Percentiles rank a stretch among this genome's conserved stretches.
Evolutionary conservation across 2,888 invertebrate species (phyloP).

Genomic region (Tachina lurida): DNA sequence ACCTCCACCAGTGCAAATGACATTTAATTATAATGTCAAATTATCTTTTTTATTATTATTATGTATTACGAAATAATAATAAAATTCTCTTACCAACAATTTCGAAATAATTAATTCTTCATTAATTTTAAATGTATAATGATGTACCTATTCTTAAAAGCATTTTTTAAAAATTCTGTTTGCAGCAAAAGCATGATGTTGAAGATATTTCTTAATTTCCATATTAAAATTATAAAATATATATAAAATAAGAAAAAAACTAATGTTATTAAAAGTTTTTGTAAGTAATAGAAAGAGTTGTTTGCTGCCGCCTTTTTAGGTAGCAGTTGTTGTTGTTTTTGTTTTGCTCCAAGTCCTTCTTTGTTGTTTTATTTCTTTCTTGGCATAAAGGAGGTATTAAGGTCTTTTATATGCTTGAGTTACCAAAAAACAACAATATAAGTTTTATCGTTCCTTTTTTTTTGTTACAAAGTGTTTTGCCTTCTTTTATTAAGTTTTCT

Average conservation of each 20-base stretch:
- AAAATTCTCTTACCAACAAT: too few relatives aligned
- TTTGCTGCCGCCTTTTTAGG: neutral
- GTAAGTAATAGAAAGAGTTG: slow-evolving; percentile 36
- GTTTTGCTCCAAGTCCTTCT: neutral
- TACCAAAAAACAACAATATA: slow-evolving; percentile 49
- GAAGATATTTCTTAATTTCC: neutral
- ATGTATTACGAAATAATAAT: too few relatives aligned
- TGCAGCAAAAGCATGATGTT: neutral
- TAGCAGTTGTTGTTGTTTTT: neutral
- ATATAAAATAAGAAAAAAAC: neutral
- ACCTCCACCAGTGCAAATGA: too few relatives aligned
- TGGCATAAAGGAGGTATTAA: slow-evolving; percentile 36
- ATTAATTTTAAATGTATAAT: neutral
- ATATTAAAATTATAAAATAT: neutral
- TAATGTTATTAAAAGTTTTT: slow-evolving; percentile 37
- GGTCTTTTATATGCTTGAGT: slow-evolving; percentile 59
- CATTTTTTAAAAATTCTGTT: neutral
- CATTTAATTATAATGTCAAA: too few relatives aligned
- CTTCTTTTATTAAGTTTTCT: slow-evolving; percentile 53
- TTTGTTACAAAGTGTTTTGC: neutral
- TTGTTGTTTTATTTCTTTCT: neutral
- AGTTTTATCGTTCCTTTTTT: slow-evolving; percentile 18
- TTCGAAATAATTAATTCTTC: neutral
- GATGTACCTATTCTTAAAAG: too few relatives aligned
- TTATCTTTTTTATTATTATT: too few relatives aligned